These are phyloP conservation scores for Branchinecta sandiegonensis DNA, from an alignment of 2,888 invertebrate genomes.

Conservation along the genomic window DNA sequence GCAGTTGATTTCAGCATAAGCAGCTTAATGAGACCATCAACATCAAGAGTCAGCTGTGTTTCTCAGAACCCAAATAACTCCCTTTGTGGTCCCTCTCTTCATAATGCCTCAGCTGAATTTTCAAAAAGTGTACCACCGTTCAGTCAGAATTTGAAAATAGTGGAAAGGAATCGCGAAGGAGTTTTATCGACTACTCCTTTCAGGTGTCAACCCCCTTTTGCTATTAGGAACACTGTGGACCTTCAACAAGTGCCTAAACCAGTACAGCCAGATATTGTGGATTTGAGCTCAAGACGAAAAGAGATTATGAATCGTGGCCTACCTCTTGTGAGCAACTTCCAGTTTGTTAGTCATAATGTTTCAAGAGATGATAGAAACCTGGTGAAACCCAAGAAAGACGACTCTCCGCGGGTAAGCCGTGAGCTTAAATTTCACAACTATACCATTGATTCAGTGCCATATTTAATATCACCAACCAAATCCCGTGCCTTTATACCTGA, in stretches of 20 bases:
- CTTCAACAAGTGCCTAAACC: not conserved
- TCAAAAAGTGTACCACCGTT: not conserved
- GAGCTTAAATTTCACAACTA: slow-evolving; percentile 15
- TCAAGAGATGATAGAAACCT: not conserved
- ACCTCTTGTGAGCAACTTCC: not conserved
- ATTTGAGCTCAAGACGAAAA: not conserved
- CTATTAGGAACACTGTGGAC: not conserved
- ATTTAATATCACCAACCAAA: slow-evolving; percentile 11
- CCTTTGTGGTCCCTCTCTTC: too few species aligned
- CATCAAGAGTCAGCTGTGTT: too few species aligned
- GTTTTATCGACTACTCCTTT: not conserved
- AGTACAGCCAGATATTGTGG: not conserved
- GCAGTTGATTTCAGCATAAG: slow-evolving; percentile 1
- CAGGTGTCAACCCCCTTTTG: not conserved
- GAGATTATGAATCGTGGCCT: not conserved
- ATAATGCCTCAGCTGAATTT: not conserved
- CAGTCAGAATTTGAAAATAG: not conserved
- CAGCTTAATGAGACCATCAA: not conserved
- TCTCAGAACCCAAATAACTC: too few species aligned
- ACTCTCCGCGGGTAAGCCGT: not conserved
- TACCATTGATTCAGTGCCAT: slow-evolving; percentile 16
- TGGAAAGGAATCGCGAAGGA: not conserved
- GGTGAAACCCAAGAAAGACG: not conserved
- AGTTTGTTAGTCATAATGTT: not conserved
- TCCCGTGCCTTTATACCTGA: slow-evolving; percentile 14